Percentiles rank a stretch among this genome's conserved stretches.
Evolutionary conservation across 2,888 invertebrate genomes (phyloP).

Genomic region (Eucriotettix oculatus): DNA sequence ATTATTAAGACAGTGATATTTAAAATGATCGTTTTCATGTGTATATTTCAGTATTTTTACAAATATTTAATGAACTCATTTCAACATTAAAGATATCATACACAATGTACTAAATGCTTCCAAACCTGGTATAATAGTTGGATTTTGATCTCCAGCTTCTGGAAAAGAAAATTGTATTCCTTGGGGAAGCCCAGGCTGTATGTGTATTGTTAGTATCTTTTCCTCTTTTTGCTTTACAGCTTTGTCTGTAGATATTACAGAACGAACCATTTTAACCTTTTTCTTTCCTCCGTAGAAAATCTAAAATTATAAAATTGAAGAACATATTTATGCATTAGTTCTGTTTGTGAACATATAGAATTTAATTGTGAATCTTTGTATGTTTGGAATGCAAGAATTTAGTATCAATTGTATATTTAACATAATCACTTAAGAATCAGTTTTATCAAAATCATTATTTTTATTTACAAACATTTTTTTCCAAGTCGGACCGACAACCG

Average conservation of each 20-base stretch:
- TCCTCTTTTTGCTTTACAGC: constrained; percentile 45
- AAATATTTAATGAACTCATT: background rate
- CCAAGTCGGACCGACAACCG: too few relatives aligned
- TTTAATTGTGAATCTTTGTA: too few relatives aligned
- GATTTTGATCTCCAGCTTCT: constrained; percentile 65
- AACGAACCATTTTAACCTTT: constrained; percentile 62
- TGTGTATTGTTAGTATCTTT: constrained; percentile 55
- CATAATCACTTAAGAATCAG: too few relatives aligned
- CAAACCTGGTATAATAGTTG: constrained; percentile 46
- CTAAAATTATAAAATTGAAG: constrained; percentile 14
- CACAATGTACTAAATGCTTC: background rate
- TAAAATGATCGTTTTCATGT: background rate
- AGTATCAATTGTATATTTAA: too few relatives aligned
- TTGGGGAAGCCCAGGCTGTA: constrained; percentile 55
- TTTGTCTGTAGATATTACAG: constrained; percentile 47
- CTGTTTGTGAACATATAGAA: too few relatives aligned
- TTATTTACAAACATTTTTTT: too few relatives aligned
- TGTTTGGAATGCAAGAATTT: too few relatives aligned
- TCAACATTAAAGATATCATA: too few relatives aligned
- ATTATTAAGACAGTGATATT: constrained; percentile 13
- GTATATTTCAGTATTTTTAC: background rate
- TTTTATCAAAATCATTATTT: too few relatives aligned
- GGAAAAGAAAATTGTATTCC: constrained; percentile 57
- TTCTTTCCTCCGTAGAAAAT: constrained; percentile 60
- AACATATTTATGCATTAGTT: too few relatives aligned